Evolutionary conservation across 2,113 vertebrate genomes (phyloP), one percentile per base, ranked within the genome.

Genomic region (Scolopax mira): DNA sequence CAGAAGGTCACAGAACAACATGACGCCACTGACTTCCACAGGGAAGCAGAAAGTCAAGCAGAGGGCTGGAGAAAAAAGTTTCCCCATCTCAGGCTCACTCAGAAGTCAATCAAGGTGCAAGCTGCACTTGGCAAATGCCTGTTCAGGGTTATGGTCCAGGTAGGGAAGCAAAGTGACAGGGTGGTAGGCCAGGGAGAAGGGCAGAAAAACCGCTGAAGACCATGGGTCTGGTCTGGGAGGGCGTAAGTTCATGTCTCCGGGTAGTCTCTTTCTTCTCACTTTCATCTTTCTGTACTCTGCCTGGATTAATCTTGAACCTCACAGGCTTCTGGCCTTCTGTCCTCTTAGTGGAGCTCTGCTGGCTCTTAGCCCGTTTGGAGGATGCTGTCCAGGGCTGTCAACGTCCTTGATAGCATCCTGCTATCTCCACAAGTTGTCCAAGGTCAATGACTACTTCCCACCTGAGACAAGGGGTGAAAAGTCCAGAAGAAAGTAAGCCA

Each of bases 1-100:
- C 83, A 35, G 95, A 96, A 96, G 88, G 85, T 95, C 91, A 91
- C 85, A 66, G 88, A 92, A 42, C 70, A 66, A 85, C 0, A 25
- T 39, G 79, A 71, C 2, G 12, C 70, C 18, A 19, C 89, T 55
- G 25, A 30, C 67, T 88, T 85, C 82, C 69, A 69, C 0, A 0
- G 62, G 37, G 55, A 77, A 88, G 35, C 52, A 88, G 52, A 89
- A 66, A 91, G 66, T 75, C 79, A 94, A 42, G 42, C 70, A 94
- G 55, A 42, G 71, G 42, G 77, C 23, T 90, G 83, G 42, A 87
- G 62, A 80, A 75, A 39, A 39, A 74, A 66, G 7, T 52, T 94
- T 37, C 11, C 19, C 41, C 33, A 31, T 21, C 65, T 77, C 82
- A n/a, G 46, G 33, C 83, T 86, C 3, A 6, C 39, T 49, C 52